These are phyloP conservation scores for Menidia menidia DNA, from an alignment of 2,797 vertebrate genomes.

Conservation along the genomic window DNA sequence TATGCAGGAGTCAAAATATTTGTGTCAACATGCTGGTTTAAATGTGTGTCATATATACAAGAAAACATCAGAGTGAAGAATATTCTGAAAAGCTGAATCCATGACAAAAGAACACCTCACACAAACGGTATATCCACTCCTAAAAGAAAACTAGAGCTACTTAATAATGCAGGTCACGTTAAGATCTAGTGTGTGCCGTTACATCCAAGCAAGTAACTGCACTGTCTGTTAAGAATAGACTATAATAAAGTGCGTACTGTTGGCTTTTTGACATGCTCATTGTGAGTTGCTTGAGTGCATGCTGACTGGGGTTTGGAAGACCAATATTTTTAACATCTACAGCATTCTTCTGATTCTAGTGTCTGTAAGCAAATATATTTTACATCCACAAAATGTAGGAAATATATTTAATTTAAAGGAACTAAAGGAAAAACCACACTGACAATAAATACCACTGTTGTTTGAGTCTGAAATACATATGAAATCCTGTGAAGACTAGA, in stretches of 20 bases:
- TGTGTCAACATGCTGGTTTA: neutral
- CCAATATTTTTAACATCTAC: neutral
- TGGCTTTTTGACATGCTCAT: neutral
- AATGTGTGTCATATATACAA: conserved; percentile 30
- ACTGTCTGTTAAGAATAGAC: conserved; percentile 21
- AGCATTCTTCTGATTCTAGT: neutral
- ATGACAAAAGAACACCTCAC: conserved; percentile 42
- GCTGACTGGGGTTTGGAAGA: neutral
- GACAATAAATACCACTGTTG: neutral
- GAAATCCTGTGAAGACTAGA: no score
- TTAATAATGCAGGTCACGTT: conserved; percentile 63
- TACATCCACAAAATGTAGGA: neutral
- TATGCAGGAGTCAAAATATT: no score
- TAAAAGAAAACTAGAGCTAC: conserved; percentile 46
- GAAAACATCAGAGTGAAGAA: conserved; percentile 28
- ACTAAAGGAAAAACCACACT: neutral
- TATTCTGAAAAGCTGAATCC: conserved; percentile 29
- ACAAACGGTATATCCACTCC: conserved; percentile 53
- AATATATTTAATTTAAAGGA: neutral
- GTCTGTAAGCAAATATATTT: neutral
- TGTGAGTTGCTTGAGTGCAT: neutral
- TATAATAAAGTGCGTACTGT: neutral
- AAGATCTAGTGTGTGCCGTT: conserved; percentile 29
- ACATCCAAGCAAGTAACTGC: neutral
- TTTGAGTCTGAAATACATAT: no score